Evolutionary conservation across 2,888 invertebrate species (phyloP).

Genomic region (Saturnia japonica): DNA sequence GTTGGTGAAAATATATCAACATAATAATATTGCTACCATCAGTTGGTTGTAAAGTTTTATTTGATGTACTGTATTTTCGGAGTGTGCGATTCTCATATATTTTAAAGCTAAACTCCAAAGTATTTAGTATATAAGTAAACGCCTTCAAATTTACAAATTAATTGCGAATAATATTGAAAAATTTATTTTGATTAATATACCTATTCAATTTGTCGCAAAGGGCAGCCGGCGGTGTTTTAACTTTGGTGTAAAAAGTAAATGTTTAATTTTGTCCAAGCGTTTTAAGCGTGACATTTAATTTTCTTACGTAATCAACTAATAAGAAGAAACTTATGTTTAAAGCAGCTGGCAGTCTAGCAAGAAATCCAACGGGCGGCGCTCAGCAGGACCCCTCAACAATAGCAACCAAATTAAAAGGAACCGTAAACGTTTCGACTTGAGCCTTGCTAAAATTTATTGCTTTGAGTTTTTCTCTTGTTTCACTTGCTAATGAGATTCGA

Average conservation of each 20-base stretch:
- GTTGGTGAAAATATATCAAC: slow-evolving; percentile 60
- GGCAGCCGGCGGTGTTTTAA: neutral
- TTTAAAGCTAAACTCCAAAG: neutral
- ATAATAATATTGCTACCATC: slow-evolving; percentile 56
- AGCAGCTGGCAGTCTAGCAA: slow-evolving; percentile 78
- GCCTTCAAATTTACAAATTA: neutral
- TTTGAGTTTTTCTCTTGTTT: slow-evolving; percentile 72
- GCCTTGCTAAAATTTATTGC: slow-evolving; percentile 80
- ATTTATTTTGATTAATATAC: neutral
- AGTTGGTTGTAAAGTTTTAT: slow-evolving; percentile 25
- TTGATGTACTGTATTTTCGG: neutral
- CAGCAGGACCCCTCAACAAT: slow-evolving; percentile 79
- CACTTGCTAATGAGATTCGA: slow-evolving; percentile 78
- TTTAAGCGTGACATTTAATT: slow-evolving; percentile 59
- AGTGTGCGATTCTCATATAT: neutral
- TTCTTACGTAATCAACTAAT: slow-evolving; percentile 72
- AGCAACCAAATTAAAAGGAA: slow-evolving; percentile 80
- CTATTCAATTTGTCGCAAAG: neutral
- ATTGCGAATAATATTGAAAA: neutral
- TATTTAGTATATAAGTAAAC: neutral
- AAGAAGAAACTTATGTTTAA: slow-evolving; percentile 74
- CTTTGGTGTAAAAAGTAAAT: slow-evolving; percentile 20
- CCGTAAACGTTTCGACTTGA: slow-evolving; percentile 79
- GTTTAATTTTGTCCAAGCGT: slow-evolving; percentile 21
- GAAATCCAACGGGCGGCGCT: slow-evolving; percentile 70